Base-by-base conservation (phyloP, 2,797 vertebrate genomes). In the Triplophysa bombifrons region DNA sequence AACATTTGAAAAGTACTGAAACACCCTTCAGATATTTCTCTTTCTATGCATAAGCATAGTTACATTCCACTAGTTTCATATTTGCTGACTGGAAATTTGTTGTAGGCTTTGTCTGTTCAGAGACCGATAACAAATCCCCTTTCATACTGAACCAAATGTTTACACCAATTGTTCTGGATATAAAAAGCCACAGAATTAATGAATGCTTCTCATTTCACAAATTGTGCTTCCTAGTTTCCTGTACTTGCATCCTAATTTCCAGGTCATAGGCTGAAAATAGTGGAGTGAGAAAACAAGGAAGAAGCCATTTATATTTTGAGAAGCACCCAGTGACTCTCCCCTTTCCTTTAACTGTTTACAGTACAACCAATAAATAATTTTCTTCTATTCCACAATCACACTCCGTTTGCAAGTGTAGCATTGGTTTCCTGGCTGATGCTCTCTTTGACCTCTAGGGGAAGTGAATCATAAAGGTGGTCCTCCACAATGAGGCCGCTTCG, bases 401-500 rank as follows among this genome's bases (percentile, higher is more conserved):
- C 87, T 88, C 94, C 96, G 2, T 97, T 98, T 78, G 95, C 91
- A 91, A 97, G 97, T 60, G 94, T 91, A 85, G 92, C 91, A 81
- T 77, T 89, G 30, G 88, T 88, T 87, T 99, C 98, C 94, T 96
- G 97, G 89, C 97, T 98, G 87, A 99, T 93, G 78, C 91, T 91
- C 85, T 99, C 98, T 91, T 98, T 99, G 84, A 96, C 94, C 88
- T 99, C 96, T 0, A 92, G 89, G 77, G 98, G 96, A 81, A 99
- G 94, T 1, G 96, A 94, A 77, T 99, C 96, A 85, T 98, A 98
- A 84, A 99, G 96, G 84, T 99, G 97, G 88, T 98, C 97, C 85
- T 99, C 98, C 80, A 99, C 94, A 3, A 95, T 79, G 17, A 99
- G 94, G 85, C 97, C 95, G n/a, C 92, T 94, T 89, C 94, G 95